Percentiles rank a stretch among this genome's conserved stretches.
phyloP scores from a whole-genome alignment of 2,113 vertebrate species.

The Malurus alboscapulatus region DNA sequence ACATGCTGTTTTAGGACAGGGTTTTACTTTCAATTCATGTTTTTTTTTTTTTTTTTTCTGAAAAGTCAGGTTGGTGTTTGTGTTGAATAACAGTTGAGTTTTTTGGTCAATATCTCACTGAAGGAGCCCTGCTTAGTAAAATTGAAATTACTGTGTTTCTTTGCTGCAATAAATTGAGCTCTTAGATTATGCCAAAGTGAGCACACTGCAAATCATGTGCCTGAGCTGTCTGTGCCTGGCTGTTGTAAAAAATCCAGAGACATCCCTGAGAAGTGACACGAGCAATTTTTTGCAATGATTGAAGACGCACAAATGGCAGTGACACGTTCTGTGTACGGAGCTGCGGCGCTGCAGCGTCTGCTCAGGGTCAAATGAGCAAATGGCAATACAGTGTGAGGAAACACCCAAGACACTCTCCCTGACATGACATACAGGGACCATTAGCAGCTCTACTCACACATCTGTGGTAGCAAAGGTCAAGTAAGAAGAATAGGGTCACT shows the following conservation, averaged over 20 bases:
- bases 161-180: not conserved
- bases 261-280: not conserved
- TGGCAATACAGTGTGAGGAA: not conserved
- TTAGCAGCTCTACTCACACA: not conserved
- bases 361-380: not conserved
- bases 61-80: not conserved
- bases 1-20: not conserved
- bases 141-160: not conserved
- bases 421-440: not conserved
- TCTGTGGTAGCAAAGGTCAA: not conserved
- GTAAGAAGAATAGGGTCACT: not conserved
- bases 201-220: not conserved
- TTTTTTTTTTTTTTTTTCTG: not conserved
- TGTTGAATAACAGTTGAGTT: not conserved
- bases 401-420: not conserved
- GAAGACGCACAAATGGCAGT: not conserved
- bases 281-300: not conserved
- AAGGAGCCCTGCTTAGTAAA: not conserved
- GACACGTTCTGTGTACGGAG: rapidly evolving
- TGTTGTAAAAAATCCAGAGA: not conserved
- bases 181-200: not conserved
- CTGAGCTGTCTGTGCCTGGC: not conserved
- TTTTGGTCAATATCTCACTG: not conserved
- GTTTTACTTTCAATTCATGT: not conserved
- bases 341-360: not conserved